These are phyloP conservation scores for Tachina lurida DNA, from an alignment of 2,888 invertebrate species.

Conservation along the genomic window DNA sequence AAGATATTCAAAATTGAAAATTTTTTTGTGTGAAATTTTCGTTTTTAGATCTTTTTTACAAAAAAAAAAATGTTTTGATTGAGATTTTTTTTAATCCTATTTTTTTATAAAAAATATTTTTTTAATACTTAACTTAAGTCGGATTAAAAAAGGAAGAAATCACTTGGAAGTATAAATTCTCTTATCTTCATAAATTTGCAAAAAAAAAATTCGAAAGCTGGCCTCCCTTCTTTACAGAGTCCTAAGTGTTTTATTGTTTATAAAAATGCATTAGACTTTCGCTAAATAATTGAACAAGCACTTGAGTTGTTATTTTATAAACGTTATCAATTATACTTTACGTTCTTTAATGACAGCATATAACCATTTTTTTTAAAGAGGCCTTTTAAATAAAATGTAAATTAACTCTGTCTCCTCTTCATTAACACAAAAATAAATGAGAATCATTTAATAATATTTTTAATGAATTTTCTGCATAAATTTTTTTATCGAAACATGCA, in stretches of 20 bases:
- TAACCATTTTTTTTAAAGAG: slow-evolving; percentile 25
- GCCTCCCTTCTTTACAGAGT: too few relatives aligned
- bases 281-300: neutral
- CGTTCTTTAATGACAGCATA: slow-evolving; percentile 9
- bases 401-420: neutral
- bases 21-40: too few relatives aligned
- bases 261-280: neutral
- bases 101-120: too few relatives aligned
- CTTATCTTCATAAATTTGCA: too few relatives aligned
- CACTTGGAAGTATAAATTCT: too few relatives aligned
- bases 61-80: too few relatives aligned
- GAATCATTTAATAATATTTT: slow-evolving; percentile 5
- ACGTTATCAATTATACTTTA: slow-evolving; percentile 1
- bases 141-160: too few relatives aligned
- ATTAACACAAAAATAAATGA: slow-evolving; percentile 22
- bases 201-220: too few relatives aligned
- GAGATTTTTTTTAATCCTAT: too few relatives aligned
- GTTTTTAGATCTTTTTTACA: too few relatives aligned
- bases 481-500: neutral
- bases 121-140: too few relatives aligned
- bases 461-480: slow-evolving; percentile 21
- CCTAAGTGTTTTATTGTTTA: neutral
- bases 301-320: neutral
- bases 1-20: too few relatives aligned
- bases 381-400: neutral